A percentile compares a stretch with the other conserved stretches of the same genome.
Evolutionary conservation across 2,113 vertebrate genomes (phyloP).

Genomic region (Peromyscus maniculatus): DNA sequence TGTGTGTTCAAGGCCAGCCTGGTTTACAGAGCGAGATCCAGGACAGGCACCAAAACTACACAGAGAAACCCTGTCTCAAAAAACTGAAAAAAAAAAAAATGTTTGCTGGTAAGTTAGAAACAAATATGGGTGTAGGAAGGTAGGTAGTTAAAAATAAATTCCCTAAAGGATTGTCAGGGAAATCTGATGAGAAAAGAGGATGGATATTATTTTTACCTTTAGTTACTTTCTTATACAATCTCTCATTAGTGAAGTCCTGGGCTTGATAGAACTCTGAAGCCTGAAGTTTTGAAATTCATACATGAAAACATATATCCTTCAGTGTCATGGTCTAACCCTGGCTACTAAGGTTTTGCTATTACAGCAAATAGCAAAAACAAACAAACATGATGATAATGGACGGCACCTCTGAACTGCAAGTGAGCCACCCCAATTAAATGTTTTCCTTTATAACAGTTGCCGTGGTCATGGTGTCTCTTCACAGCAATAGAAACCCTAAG

Average conservation of each 20-base stretch:
- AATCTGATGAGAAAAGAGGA: neutral
- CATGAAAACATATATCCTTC: constrained; percentile 23
- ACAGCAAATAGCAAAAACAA: too few relatives aligned
- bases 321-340: neutral
- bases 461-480: neutral
- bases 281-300: neutral
- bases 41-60: too few relatives aligned
- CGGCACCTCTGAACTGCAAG: neutral
- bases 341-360: constrained; percentile 21
- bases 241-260: neutral
- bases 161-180: neutral
- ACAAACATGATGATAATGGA: too few relatives aligned
- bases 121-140: neutral
- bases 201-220: constrained; percentile 33
- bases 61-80: too few relatives aligned
- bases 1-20: too few relatives aligned
- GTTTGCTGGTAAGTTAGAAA: neutral
- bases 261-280: neutral
- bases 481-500: neutral
- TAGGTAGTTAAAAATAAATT: neutral
- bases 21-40: too few relatives aligned
- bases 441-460: too few relatives aligned
- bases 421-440: neutral
- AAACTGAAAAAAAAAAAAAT: too few relatives aligned
- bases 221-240: neutral